phyloP scores from a whole-genome alignment of 2,888 invertebrate genomes.

The Mechanitis messenoides region DNA sequence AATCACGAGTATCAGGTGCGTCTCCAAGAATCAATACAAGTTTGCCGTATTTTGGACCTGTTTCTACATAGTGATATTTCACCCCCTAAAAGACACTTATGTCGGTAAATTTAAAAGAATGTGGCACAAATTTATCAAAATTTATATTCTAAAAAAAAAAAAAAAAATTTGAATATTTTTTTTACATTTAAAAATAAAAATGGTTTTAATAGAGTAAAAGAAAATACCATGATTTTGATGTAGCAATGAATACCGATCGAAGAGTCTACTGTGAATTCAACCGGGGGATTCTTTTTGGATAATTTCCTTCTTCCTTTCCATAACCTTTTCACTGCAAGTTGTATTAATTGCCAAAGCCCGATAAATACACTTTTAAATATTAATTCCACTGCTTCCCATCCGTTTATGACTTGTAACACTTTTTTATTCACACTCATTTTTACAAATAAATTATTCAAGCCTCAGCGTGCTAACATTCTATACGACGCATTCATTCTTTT shows the following conservation, averaged over 20 bases:
- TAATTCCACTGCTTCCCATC: slow-evolving; percentile 61
- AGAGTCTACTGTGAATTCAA: slow-evolving; percentile 62
- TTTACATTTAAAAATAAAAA: slow-evolving; percentile 4
- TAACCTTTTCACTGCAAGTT: slow-evolving; percentile 52
- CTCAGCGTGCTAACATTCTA: slow-evolving; percentile 35
- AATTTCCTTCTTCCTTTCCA: slow-evolving; percentile 65
- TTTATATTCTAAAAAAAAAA: neutral
- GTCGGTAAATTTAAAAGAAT: neutral
- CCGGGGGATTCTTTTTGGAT: slow-evolving; percentile 40
- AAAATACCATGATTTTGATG: slow-evolving; percentile 62
- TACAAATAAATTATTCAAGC: slow-evolving; percentile 24
- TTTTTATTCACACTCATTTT: slow-evolving; percentile 52
- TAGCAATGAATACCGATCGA: slow-evolving; percentile 67
- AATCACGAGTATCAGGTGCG: slow-evolving; percentile 56
- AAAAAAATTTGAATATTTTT: neutral
- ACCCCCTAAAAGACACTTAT: slow-evolving; percentile 49
- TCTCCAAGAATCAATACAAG: slow-evolving; percentile 60
- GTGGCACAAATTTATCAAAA: neutral
- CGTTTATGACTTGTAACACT: slow-evolving; percentile 54
- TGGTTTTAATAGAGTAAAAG: slow-evolving; percentile 2
- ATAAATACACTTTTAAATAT: slow-evolving; percentile 53
- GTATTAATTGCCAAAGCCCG: slow-evolving; percentile 60
- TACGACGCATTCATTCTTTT: slow-evolving; percentile 31
- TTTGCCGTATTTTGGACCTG: slow-evolving; percentile 56
- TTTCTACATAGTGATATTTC: slow-evolving; percentile 70